A percentile compares a stretch with the other conserved stretches of the same genome.
These are phyloP conservation scores for Macrophya alboannulata DNA, from an alignment of 2,888 invertebrate genomes.

Conservation along the genomic window DNA sequence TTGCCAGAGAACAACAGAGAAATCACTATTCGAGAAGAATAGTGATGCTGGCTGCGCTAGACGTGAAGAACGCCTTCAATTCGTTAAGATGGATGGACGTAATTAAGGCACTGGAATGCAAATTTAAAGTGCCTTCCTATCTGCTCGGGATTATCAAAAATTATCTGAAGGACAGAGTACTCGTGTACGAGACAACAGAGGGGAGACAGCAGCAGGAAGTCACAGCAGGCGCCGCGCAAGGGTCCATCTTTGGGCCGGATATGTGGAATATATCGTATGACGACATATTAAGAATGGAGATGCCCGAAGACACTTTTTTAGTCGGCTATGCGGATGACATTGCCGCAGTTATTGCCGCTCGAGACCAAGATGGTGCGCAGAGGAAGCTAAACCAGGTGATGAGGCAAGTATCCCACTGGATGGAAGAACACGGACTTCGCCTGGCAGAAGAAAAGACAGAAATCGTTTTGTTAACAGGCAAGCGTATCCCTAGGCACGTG, in stretches of 20 bases:
- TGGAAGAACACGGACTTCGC: slow-evolving; percentile 59
- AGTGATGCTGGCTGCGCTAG: slow-evolving; percentile 60
- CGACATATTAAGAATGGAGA: slow-evolving; percentile 7
- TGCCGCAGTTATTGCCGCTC: slow-evolving; percentile 54
- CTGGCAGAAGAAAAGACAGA: slow-evolving; percentile 61
- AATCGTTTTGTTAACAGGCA: slow-evolving; percentile 57
- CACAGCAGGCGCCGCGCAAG: slow-evolving; percentile 62
- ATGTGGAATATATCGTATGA: slow-evolving; percentile 65
- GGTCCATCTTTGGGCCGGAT: slow-evolving; percentile 61
- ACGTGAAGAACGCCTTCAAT: slow-evolving; percentile 60
- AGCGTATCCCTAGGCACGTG: slow-evolving; percentile 51
- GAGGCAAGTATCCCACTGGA: too few relatives aligned
- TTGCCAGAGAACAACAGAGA: slow-evolving; percentile 4
- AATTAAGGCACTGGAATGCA: slow-evolving; percentile 53
- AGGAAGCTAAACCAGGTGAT: slow-evolving; percentile 51
- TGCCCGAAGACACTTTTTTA: slow-evolving; percentile 57
- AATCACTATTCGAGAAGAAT: slow-evolving; percentile 46
- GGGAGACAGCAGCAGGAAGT: slow-evolving; percentile 55
- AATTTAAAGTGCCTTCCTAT: slow-evolving; percentile 57
- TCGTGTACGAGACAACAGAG: slow-evolving; percentile 59
- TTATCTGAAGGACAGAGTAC: slow-evolving; percentile 57
- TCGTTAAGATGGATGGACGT: slow-evolving; percentile 61
- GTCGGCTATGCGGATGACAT: slow-evolving; percentile 61
- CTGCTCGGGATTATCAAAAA: slow-evolving; percentile 58
- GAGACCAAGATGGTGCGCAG: slow-evolving; percentile 50